phyloP scores from a whole-genome alignment of 1,140 invertebrate genomes.

The Apis mellifera region DNA sequence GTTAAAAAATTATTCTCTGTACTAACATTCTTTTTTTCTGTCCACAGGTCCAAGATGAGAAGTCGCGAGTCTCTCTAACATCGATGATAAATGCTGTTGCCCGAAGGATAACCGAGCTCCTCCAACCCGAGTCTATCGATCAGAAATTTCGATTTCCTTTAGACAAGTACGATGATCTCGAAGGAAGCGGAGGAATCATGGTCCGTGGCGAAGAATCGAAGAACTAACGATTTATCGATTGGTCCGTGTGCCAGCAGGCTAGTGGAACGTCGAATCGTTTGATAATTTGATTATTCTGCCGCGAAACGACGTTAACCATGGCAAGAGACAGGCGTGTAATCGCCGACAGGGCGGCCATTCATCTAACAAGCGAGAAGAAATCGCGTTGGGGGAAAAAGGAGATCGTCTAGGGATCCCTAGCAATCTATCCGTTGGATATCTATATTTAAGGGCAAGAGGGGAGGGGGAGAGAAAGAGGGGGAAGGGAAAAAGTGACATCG shows the following conservation, averaged over 20 bases:
- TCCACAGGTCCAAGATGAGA: background rate
- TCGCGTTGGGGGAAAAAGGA: slow-evolving; percentile 3
- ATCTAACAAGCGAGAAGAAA: slow-evolving; percentile 29
- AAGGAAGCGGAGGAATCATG: background rate
- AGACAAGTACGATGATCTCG: background rate
- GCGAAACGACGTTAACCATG: slow-evolving; percentile 36
- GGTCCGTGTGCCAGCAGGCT: no score
- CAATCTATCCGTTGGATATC: slow-evolving; percentile 21
- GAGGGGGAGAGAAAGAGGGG: background rate
- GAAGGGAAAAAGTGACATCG: background rate
- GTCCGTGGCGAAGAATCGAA: background rate
- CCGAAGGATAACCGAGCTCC: background rate
- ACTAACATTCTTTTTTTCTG: background rate
- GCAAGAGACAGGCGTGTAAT: background rate
- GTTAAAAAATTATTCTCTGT: no score
- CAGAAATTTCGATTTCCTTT: background rate
- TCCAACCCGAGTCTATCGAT: background rate
- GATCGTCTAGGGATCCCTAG: background rate
- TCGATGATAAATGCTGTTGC: no score
- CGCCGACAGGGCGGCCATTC: background rate
- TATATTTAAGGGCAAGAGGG: background rate
- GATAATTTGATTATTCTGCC: slow-evolving; percentile 20
- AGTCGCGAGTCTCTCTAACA: background rate
- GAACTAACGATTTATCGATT: slow-evolving; percentile 3
- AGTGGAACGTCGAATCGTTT: background rate